A percentile compares a stretch with the other conserved stretches of the same genome.
Evolutionary conservation across 2,113 vertebrate genomes (phyloP).

Genomic region (Synchiropus splendidus): DNA sequence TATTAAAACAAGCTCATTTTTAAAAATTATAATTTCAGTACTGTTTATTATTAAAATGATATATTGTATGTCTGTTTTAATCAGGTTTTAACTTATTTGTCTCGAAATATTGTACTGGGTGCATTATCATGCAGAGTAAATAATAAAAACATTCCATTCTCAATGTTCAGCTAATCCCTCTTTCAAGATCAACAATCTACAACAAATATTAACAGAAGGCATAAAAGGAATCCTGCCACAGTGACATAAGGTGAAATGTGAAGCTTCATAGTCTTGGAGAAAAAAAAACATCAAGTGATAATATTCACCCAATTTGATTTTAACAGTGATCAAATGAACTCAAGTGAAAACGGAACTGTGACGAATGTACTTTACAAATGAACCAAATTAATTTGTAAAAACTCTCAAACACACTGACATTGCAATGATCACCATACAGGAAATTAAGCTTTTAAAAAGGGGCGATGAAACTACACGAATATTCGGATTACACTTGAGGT

Average conservation of each 20-base stretch:
- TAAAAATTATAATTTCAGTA: no score
- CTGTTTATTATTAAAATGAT: no score
- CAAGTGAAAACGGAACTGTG: conserved; percentile 45
- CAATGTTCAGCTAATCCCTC: no score
- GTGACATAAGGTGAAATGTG: conserved; percentile 18
- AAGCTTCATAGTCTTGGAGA: conserved; percentile 19
- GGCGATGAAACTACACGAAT: conserved; percentile 49
- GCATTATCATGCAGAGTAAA: no score
- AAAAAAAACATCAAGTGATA: conserved; percentile 33
- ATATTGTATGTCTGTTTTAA: no score
- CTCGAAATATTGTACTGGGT: no score
- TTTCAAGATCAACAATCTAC: no score
- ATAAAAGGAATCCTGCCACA: conserved; percentile 8
- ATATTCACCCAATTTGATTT: conserved; percentile 31
- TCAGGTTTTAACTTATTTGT: no score
- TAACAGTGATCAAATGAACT: conserved; percentile 47
- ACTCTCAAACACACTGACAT: conserved; percentile 46
- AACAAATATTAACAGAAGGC: no score
- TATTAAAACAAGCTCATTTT: no score
- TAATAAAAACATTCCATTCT: no score
- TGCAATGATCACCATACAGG: conserved; percentile 51
- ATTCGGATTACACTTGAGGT: conserved; percentile 52
- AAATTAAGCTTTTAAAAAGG: conserved; percentile 27
- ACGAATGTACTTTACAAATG: conserved; percentile 53
- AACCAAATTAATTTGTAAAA: conserved; percentile 19